These are phyloP conservation scores for Lucifuga dentata DNA, from an alignment of 2,113 vertebrate genomes.

Conservation along the genomic window DNA sequence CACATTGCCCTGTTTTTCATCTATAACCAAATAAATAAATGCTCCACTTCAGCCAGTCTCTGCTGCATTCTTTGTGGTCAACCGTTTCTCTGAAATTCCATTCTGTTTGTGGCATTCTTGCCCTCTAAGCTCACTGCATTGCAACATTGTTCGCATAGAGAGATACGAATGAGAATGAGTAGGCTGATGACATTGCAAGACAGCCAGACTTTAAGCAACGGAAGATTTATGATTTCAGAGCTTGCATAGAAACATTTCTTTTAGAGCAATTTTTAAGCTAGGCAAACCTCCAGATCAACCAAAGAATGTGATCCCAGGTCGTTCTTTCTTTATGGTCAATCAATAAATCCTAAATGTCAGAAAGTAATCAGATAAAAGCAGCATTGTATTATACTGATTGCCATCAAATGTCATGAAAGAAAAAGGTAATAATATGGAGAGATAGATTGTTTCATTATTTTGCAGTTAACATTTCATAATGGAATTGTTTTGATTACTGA, in stretches of 20 bases:
- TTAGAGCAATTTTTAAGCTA: slow-evolving; percentile 11
- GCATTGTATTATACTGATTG: slow-evolving; percentile 12
- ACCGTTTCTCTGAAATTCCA: slow-evolving; percentile 46
- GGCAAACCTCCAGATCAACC: background rate
- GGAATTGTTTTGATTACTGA: slow-evolving; percentile 7
- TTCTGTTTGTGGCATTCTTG: slow-evolving; percentile 66
- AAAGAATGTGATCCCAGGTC: background rate
- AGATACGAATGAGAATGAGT: slow-evolving; percentile 1
- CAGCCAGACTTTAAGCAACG: background rate
- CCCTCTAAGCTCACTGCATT: slow-evolving; percentile 58
- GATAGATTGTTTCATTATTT: background rate
- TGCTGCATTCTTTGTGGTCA: slow-evolving; percentile 54
- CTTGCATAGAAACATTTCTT: background rate
- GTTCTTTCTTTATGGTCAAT: slow-evolving; percentile 12
- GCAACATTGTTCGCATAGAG: slow-evolving; percentile 43
- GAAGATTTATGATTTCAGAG: slow-evolving; percentile 13
- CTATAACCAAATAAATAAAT: slow-evolving; percentile 49
- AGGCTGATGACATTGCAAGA: slow-evolving; percentile 8
- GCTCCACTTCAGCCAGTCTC: slow-evolving; percentile 44
- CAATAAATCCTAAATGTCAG: slow-evolving; percentile 54
- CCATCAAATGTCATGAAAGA: slow-evolving; percentile 35
- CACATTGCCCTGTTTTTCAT: slow-evolving; percentile 49
- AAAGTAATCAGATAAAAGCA: slow-evolving; percentile 41
- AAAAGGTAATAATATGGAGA: slow-evolving; percentile 16
- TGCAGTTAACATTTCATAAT: slow-evolving; percentile 28